Base-by-base conservation (phyloP, 2,888 invertebrate species). In the Athetis lepigone region DNA sequence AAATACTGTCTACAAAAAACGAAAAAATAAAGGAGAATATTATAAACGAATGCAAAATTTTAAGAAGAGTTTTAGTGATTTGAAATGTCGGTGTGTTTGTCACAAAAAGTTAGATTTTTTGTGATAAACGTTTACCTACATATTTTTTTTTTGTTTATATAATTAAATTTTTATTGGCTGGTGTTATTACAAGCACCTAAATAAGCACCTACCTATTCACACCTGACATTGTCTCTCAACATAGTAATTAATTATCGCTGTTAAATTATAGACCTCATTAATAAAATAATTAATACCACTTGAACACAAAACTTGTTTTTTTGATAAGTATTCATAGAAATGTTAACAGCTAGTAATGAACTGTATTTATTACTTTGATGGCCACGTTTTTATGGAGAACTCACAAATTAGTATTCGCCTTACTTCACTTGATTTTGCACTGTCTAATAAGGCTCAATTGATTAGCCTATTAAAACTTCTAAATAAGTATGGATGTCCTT, bases 301-400 rank as follows among this genome's bases (percentile, higher is more conserved):
- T 19, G 47, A 43, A 37, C 18, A 42, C 5, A 37, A 49, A 58
- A 75, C 52, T 37, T 1, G 70, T 58, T 47, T 43, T 33, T 51
- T 19, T 25, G 2, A 6, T 27, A 29, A 19, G 1, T 68, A 57
- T 57, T 50, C 16, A 52, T 18, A 16, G n/a, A 51, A 46, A 21
- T 51, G 19, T 37, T 36, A 50, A 13, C 23, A 27, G 39, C 25
- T 13, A 25, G 43, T 27, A 33, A 6, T 39, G n/a, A 67, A 29
- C 19, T 45, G 13, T 39, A 72, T 72, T 63, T 55, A 73, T 50
- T 72, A 65, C 6, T 66, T 52, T 50, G 39, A 50, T 37, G 45
- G 36, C 27, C 49, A 65, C 9, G 0, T 11, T n/a, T 56, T 46
- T 47, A 37, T 45, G 7, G 7, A 11, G 6, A 8, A 49, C 16